Evolutionary conservation across 2,888 invertebrate species (phyloP).

Genomic region (Hydroisotoma schaefferi): DNA sequence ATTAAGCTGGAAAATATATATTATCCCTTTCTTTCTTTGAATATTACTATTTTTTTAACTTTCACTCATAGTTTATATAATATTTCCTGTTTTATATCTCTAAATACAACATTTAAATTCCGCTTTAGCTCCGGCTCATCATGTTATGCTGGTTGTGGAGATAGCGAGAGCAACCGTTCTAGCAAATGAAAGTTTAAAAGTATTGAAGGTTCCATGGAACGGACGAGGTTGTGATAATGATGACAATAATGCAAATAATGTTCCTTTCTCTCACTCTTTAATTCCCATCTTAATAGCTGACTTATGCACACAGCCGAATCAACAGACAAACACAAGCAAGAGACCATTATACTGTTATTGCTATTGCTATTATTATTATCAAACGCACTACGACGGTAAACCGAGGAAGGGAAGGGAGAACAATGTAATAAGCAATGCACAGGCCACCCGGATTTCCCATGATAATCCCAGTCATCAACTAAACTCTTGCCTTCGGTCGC

Average conservation of each 20-base stretch:
- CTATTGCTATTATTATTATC: slow-evolving; percentile 15
- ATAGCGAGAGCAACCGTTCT: too few species aligned
- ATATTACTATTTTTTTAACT: too few species aligned
- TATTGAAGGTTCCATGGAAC: too few species aligned
- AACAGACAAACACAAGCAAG: not conserved
- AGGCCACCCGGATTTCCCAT: slow-evolving; percentile 1
- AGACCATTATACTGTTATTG: slow-evolving; percentile 4
- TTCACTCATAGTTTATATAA: too few species aligned
- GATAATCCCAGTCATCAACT: slow-evolving; percentile 11
- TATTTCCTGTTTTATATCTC: too few species aligned
- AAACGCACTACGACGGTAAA: not conserved
- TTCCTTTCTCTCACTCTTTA: not conserved
- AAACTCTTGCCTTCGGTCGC: slow-evolving; percentile 2
- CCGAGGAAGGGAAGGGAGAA: not conserved
- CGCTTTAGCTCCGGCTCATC: not conserved
- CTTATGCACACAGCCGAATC: not conserved
- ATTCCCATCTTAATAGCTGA: not conserved
- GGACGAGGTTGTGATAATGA: too few species aligned
- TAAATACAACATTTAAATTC: too few species aligned
- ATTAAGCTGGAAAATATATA: too few species aligned
- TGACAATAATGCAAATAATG: not conserved
- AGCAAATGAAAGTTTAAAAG: too few species aligned
- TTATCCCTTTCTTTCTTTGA: too few species aligned
- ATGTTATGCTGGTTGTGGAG: slow-evolving; percentile 14
- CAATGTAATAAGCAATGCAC: not conserved